phyloP scores from a whole-genome alignment of 1,140 invertebrate genomes.

The Melanaphis sacchari region DNA sequence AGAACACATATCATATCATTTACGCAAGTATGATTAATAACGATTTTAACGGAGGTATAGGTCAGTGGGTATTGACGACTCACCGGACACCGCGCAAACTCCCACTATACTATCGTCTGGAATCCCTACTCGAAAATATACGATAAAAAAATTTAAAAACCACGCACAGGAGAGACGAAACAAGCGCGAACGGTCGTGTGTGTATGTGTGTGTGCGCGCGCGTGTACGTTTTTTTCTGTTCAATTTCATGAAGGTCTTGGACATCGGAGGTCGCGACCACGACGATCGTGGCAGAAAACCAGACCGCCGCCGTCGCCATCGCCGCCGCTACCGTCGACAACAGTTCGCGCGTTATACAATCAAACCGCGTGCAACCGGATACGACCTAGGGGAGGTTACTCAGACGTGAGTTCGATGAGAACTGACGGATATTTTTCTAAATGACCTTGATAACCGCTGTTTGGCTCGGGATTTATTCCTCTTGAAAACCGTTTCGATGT shows the following conservation, averaged over 20 bases:
- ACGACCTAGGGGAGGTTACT: conserved; percentile 32
- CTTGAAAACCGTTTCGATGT: background rate
- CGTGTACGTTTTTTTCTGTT: background rate
- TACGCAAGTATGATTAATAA: background rate
- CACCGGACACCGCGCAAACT: background rate
- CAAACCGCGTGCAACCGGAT: conserved; percentile 24
- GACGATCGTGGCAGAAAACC: conserved; percentile 32
- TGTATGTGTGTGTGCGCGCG: background rate
- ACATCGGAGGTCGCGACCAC: conserved; percentile 5
- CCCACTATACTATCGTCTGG: background rate
- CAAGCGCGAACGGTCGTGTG: background rate
- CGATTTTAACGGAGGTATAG: background rate
- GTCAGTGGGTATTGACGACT: background rate
- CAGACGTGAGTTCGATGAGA: background rate
- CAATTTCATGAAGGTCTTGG: conserved; percentile 31
- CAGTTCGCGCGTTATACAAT: background rate
- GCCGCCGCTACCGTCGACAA: background rate
- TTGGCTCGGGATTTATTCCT: background rate
- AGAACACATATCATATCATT: background rate
- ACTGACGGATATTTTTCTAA: background rate
- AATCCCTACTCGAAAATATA: background rate
- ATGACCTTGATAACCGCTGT: background rate
- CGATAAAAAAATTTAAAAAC: background rate
- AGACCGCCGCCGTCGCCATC: background rate
- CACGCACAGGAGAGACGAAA: background rate